Conservation (phyloP, 37 sponge, comb jelly and placozoan genomes). For the Agelas oroides region DNA sequence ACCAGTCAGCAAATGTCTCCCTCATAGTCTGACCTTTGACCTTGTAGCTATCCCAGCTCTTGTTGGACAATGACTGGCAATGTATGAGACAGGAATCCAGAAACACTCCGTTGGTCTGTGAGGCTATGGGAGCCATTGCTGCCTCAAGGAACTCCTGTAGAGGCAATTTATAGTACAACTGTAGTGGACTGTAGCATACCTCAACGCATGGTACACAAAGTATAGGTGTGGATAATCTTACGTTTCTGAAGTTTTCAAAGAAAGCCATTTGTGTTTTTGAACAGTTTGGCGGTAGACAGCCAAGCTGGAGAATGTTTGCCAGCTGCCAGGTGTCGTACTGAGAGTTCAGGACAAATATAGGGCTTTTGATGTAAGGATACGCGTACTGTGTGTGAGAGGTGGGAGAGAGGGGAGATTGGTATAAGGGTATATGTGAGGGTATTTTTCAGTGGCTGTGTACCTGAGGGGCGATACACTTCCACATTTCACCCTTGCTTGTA, state of each 20-base stretch:
- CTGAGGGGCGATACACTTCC: slow-evolving; percentile 80
- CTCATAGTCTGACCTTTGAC: slow-evolving; percentile 40
- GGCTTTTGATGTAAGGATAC: slow-evolving; percentile 69
- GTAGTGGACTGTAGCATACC: too few relatives aligned
- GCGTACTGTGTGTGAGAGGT: slow-evolving; percentile 67
- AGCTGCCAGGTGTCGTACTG: slow-evolving; percentile 80
- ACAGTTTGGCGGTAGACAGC: slow-evolving; percentile 66
- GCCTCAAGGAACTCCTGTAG: slow-evolving; percentile 30
- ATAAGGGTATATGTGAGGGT: neutral
- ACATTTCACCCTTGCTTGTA: slow-evolving; percentile 7
- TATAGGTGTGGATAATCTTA: too few relatives aligned
- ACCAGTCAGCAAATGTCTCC: slow-evolving; percentile 77
- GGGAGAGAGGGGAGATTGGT: too few relatives aligned
- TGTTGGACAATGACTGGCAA: slow-evolving; percentile 70
- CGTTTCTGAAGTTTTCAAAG: slow-evolving; percentile 52
- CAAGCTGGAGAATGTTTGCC: slow-evolving; percentile 59
- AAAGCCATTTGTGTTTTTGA: slow-evolving; percentile 32
- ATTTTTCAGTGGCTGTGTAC: slow-evolving; percentile 9
- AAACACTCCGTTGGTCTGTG: slow-evolving; percentile 45
- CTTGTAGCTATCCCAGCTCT: slow-evolving; percentile 40
- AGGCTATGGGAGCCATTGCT: neutral
- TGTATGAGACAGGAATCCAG: slow-evolving; percentile 74
- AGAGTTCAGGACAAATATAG: slow-evolving; percentile 68
- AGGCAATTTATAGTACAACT: too few relatives aligned
- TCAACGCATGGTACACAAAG: too few relatives aligned